These are phyloP conservation scores for Colletes collaris DNA, from an alignment of 2,888 invertebrate genomes.

Conservation along the genomic window DNA sequence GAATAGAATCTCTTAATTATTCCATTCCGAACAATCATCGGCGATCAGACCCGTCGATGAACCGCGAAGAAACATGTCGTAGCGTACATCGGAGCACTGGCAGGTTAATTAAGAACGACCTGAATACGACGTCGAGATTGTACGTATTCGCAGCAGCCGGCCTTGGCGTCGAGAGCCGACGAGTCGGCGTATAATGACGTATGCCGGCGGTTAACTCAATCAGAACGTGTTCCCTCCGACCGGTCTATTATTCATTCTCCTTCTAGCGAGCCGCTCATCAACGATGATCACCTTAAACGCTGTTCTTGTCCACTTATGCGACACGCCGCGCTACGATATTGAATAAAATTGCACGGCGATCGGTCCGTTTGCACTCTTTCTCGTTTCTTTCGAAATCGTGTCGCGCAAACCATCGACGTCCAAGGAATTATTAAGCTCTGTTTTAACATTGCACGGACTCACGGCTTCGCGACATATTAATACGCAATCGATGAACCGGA, in stretches of 20 bases:
- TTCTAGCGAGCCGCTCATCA: slow-evolving; percentile 60
- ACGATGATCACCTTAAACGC: slow-evolving; percentile 55
- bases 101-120: slow-evolving; percentile 71
- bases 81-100: slow-evolving; percentile 32
- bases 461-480: no score
- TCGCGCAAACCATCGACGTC: background rate
- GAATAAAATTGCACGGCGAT: slow-evolving; percentile 50
- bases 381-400: slow-evolving; percentile 26
- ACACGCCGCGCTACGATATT: slow-evolving; percentile 43
- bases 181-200: slow-evolving; percentile 66
- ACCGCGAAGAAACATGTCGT: slow-evolving; percentile 22
- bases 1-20: slow-evolving; percentile 8
- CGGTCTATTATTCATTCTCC: slow-evolving; percentile 66
- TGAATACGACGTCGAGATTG: slow-evolving; percentile 68
- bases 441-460: background rate
- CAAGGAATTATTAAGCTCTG: background rate
- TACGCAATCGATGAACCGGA: no score
- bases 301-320: slow-evolving; percentile 61
- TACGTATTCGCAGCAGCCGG: slow-evolving; percentile 57
- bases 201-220: slow-evolving; percentile 68
- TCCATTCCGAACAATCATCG: slow-evolving; percentile 7
- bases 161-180: slow-evolving; percentile 65
- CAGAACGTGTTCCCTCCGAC: slow-evolving; percentile 67
- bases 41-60: slow-evolving; percentile 24
- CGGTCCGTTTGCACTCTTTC: slow-evolving; percentile 25